A percentile compares a stretch with the other conserved stretches of the same genome.
Conservation (phyloP, 2,113 vertebrate species). For the Cebidichthys violaceus region DNA sequence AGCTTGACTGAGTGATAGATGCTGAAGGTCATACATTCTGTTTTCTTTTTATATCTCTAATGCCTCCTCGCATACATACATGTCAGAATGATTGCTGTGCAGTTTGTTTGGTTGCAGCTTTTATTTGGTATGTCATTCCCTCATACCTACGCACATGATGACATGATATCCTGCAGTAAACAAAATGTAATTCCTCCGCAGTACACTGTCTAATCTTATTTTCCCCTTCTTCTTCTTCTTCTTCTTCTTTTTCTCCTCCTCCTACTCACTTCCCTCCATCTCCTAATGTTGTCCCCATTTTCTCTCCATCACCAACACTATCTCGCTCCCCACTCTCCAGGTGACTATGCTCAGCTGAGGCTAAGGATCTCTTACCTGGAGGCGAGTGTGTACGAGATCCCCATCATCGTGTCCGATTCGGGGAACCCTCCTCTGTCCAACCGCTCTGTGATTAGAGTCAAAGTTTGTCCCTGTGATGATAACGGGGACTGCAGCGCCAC, state of each 20-base stretch:
- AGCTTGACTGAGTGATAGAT: conserved; percentile 70
- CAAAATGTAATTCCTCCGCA: conserved; percentile 28
- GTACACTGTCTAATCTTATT: conserved; percentile 16
- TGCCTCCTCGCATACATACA: conserved; percentile 6
- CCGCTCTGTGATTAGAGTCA: conserved; percentile 93
- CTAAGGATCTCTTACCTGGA: conserved; percentile 92
- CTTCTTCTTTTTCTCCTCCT: not conserved
- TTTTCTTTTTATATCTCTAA: conserved; percentile 38
- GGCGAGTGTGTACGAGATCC: conserved; percentile 91
- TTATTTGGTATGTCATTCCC: conserved; percentile 29
- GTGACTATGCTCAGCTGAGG: conserved; percentile 94
- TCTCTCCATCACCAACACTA: not conserved
- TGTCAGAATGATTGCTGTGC: conserved; percentile 30
- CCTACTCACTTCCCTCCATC: not conserved
- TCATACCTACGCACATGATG: conserved; percentile 1
- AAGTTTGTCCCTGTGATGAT: conserved; percentile 96
- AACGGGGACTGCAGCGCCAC: conserved; percentile 94
- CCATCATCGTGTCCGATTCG: conserved; percentile 93
- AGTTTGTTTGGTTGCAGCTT: conserved; percentile 30
- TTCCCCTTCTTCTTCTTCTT: conserved; percentile 5
- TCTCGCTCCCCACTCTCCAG: conserved; percentile 71
- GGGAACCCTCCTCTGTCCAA: conserved; percentile 97
- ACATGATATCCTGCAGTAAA: conserved; percentile 41
- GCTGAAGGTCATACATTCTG: conserved; percentile 57
- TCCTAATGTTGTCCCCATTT: not conserved